Percentiles rank a stretch among this genome's conserved stretches.
phyloP scores from a whole-genome alignment of 2,797 vertebrate species.

The Mus caroli region DNA sequence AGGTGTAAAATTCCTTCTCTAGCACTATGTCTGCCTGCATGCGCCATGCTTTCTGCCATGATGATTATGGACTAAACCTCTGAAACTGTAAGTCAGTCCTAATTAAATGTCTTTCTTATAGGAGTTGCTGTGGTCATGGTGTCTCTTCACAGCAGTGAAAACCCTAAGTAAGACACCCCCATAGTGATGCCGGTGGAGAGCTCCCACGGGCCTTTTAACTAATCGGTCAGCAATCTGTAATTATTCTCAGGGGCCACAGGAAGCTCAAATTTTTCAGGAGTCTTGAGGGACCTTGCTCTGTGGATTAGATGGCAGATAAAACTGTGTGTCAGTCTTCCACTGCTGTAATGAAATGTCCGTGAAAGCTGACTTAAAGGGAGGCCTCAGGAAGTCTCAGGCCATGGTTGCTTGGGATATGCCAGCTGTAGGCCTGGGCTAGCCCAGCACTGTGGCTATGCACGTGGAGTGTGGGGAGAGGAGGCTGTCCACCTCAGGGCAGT shows the following conservation, averaged over 20 bases:
- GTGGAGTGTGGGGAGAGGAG: background rate
- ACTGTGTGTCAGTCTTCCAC: background rate
- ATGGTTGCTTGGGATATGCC: background rate
- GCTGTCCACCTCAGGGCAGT: background rate
- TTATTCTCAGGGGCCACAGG: background rate
- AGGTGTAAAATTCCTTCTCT: background rate
- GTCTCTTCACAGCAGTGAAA: background rate
- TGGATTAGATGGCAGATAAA: background rate
- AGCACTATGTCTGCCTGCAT: background rate
- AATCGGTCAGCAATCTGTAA: background rate
- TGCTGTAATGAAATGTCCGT: background rate
- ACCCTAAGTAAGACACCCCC: background rate
- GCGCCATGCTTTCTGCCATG: background rate
- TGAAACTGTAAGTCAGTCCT: background rate
- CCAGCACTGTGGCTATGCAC: background rate
- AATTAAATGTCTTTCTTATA: background rate
- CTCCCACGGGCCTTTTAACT: background rate
- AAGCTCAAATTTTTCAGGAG: background rate
- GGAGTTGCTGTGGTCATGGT: background rate
- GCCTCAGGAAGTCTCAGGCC: background rate
- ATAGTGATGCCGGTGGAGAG: background rate
- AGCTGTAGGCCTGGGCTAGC: background rate
- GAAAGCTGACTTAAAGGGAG: background rate
- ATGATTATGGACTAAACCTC: background rate
- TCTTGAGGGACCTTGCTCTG: background rate